Evolutionary conservation across 2,888 invertebrate species (phyloP), one percentile per base, ranked within the genome.

Genomic region (Branchinecta sandiegonensis): DNA sequence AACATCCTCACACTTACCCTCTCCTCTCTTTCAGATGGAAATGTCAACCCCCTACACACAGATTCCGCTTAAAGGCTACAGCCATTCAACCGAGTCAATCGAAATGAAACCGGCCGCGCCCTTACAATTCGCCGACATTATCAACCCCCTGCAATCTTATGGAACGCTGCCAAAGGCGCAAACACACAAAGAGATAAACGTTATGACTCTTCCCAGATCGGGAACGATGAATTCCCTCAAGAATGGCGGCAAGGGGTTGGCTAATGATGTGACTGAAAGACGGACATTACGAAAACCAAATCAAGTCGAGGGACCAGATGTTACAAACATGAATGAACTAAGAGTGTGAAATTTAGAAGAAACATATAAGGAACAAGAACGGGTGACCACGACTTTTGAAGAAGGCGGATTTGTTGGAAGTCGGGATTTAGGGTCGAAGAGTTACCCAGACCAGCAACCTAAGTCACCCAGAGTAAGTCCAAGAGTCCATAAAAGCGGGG

Each of bases 91-190:
- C 14, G 56, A 56, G 56, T 56, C 56, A 17, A 14, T 56, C n/a
- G 56, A 56, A n/a, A 9, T 56, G 56, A 56, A 56, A 56, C 56
- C 56, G 1, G 56, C 56, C n/a, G 56, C 56, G 1, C 56, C 56
- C 56, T 17, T 56, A n/a, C 56, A 56, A 10, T 56, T 56, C 10
- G 56, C 56, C 56, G 56, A 56, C 17, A 56, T 56, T 56, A 56
- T 56, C 56, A 56, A n/a, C n/a, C 56, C 56, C 17, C 56, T 56
- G n/a, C 56, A 56, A 56, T 56, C 56, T 56, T 56, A 56, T 10
- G 56, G 56, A 56, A 56, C 56, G 56, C 9, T 56, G 56, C 56
- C 56, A 56, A 56, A 56, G 9, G 17, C 11, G 17, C 56, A 56
- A 17, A n/a, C n/a, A 17, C 56, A n/a, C n/a, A 56, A 56, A 56